Percentiles rank a stretch among this genome's conserved stretches.
Evolutionary conservation across 2,113 vertebrate species (phyloP).

Genomic region (Polyodon spathula): DNA sequence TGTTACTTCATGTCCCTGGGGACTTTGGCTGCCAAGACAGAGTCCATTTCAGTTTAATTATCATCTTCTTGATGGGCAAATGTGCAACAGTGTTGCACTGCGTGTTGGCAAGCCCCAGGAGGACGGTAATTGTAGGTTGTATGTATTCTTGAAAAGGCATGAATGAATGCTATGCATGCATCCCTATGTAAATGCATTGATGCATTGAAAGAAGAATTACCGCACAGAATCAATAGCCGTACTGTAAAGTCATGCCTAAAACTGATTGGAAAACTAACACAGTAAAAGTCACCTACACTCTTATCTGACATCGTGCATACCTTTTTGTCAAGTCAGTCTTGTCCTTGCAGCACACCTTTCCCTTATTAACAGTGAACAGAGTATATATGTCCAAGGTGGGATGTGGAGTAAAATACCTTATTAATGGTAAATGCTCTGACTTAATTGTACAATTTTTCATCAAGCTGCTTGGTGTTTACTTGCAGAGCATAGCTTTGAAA

Average conservation of each 20-base stretch:
- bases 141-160: conserved; percentile 2
- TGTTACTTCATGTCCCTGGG: background rate
- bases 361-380: background rate
- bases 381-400: background rate
- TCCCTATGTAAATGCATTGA: background rate
- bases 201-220: background rate
- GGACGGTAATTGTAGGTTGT: background rate
- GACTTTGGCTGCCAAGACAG: background rate
- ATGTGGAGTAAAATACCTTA: background rate
- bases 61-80: background rate
- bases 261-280: background rate
- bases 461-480: background rate
- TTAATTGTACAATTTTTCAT: conserved; percentile 1
- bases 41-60: conserved; percentile 8
- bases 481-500: background rate
- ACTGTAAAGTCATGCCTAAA: background rate
- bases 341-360: background rate
- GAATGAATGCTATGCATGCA: background rate
- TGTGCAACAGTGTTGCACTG: background rate
- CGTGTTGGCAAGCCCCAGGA: background rate
- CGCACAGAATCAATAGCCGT: background rate
- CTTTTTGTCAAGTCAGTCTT: conserved; percentile 1
- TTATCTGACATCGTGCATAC: background rate
- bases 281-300: background rate
- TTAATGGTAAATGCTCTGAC: background rate